Conservation (phyloP, 2,113 vertebrate species). For the Zosterops japonicus region DNA sequence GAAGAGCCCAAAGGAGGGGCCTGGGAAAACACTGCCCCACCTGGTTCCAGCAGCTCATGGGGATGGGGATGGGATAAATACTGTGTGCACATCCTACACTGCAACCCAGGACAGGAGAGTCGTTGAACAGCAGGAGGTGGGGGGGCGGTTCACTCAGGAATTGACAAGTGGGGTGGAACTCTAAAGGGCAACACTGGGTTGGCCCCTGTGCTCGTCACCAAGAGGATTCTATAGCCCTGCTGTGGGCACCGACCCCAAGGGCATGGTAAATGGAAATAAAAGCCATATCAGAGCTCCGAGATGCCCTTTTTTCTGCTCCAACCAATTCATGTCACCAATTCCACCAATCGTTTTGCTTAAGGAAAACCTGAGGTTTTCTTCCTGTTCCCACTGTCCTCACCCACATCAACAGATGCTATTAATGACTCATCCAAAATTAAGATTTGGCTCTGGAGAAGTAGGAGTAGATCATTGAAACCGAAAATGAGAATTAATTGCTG, state of each 20-base stretch:
- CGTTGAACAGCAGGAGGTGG: not conserved
- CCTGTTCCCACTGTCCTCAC: not conserved
- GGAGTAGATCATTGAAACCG: not conserved
- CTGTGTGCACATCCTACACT: too few relatives aligned
- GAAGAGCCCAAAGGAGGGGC: too few relatives aligned
- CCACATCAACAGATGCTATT: not conserved
- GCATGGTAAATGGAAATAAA: not conserved
- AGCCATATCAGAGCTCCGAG: not conserved
- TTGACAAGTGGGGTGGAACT: not conserved
- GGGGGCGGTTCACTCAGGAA: not conserved
- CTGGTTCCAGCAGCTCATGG: too few relatives aligned
- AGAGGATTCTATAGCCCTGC: not conserved
- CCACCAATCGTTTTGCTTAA: not conserved
- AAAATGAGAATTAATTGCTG: not conserved
- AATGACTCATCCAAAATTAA: not conserved
- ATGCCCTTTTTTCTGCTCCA: not conserved
- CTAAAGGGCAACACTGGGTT: not conserved
- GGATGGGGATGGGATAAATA: too few relatives aligned
- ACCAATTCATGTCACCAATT: too few relatives aligned
- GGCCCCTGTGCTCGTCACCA: not conserved
- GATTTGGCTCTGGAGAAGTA: not conserved
- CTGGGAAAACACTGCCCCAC: too few relatives aligned
- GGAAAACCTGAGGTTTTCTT: not conserved
- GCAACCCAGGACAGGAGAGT: too few relatives aligned
- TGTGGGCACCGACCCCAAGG: not conserved